These are phyloP conservation scores for Pluvianellus socialis DNA, from an alignment of 2,113 vertebrate genomes.

Conservation along the genomic window DNA sequence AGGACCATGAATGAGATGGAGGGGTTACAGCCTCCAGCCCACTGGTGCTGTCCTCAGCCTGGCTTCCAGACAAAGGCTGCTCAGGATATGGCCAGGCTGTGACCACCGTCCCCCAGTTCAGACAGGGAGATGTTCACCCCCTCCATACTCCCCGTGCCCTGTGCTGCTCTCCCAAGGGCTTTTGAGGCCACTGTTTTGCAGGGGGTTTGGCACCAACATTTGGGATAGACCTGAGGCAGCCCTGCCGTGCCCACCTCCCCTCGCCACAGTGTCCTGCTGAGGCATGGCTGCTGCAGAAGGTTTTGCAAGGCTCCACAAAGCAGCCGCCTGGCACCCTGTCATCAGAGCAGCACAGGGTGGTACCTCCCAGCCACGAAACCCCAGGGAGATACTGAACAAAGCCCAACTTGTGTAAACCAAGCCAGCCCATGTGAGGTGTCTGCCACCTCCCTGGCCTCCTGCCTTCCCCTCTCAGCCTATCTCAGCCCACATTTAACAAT, in stretches of 20 bases:
- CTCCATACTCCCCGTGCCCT: rapidly evolving
- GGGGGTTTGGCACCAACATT: background rate
- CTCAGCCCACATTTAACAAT: constrained; percentile 61
- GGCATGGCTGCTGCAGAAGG: background rate
- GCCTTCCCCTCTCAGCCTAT: constrained; percentile 50
- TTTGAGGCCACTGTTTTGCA: background rate
- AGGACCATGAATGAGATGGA: background rate
- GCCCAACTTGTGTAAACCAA: constrained; percentile 38
- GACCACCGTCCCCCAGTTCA: background rate
- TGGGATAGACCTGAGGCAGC: background rate
- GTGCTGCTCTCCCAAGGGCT: background rate
- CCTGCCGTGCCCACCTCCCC: rapidly evolving
- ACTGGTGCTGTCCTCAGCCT: background rate
- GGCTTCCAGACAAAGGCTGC: background rate
- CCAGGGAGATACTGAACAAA: constrained; percentile 37
- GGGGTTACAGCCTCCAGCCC: background rate
- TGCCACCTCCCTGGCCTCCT: constrained; percentile 53
- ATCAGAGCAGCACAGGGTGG: background rate
- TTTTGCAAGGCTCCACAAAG: background rate
- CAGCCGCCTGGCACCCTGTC: background rate
- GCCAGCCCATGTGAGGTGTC: constrained; percentile 32
- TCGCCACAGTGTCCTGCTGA: rapidly evolving
- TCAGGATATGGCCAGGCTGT: background rate
- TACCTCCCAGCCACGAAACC: constrained; percentile 18
- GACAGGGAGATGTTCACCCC: background rate